Evolutionary conservation across 92 coral and sea anemone species (phyloP), one percentile per base, ranked within the genome.

Genomic region (Galaxea fascicularis): DNA sequence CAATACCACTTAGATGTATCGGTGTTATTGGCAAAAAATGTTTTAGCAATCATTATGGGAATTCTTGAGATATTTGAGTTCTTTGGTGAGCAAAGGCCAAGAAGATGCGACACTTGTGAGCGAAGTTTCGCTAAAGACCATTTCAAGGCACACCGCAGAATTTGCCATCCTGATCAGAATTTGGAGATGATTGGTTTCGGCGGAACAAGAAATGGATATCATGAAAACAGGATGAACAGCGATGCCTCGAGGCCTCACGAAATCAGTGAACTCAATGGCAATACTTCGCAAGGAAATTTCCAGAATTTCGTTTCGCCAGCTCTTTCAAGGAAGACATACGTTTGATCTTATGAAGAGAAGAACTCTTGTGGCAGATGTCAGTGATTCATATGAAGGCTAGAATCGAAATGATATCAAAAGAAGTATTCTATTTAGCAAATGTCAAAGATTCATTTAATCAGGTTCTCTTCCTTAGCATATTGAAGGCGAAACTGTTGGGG

Each of bases 31-130:
- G 93, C 96, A 2, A 95, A 95, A 82, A 95, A 95, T 82, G 89
- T 80, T 27, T 57, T 95, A 52, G 98, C 90, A 2, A 93, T 93
- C 14, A 45, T 84, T 18, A 60, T 95, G 65, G 98, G 98, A 69
- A 0, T 95, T 22, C 22, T 90, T 1, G 98, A 95, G 68, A 89
- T 95, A 8, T 65, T 78, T 22, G 98, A 95, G 81, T 95, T 93
- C 82, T 91, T 80, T 81, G 93, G 95, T 21, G 98, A 95, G 65
- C 90, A 90, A 79, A 91, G 95, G 14, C 98, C 98, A 0, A 91
- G 86, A 57, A 85, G 56, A 67, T 95, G 98, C 45, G 45, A 30
- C 41, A 3, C 15, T 6, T 95, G 98, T 47, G n/a, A 79, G 63
- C 65, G 76, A 47, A 91, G 95, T 31, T 95, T 89, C 68, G 86